Conservation (phyloP, 2,888 invertebrate genomes). For the Vannuccia rotundouncinata region DNA sequence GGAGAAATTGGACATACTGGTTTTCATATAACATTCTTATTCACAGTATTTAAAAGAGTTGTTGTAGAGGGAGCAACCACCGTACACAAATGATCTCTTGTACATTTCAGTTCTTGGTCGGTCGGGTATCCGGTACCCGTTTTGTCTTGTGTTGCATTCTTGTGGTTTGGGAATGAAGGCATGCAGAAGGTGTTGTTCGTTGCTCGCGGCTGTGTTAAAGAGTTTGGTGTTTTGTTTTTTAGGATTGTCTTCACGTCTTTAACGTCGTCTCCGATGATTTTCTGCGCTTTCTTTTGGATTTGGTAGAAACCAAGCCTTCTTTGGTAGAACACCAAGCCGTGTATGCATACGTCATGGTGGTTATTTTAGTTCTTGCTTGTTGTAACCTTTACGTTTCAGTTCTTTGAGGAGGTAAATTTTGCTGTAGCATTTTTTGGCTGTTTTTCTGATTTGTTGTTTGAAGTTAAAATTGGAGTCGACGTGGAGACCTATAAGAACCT, state of each 20-base stretch:
- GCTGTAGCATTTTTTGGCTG: constrained; percentile 11
- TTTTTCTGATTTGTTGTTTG: constrained; percentile 10
- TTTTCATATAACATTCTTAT: too few species aligned
- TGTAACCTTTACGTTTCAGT: not conserved
- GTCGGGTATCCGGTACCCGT: not conserved
- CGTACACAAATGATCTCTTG: not conserved
- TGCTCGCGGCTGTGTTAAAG: not conserved
- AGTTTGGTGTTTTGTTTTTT: constrained; percentile 5
- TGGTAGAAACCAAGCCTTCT: not conserved
- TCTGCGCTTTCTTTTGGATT: constrained; percentile 21
- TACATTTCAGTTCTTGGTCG: not conserved
- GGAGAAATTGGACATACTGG: too few species aligned
- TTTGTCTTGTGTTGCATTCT: not conserved
- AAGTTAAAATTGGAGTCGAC: not conserved
- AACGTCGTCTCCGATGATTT: constrained; percentile 20
- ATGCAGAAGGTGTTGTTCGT: not conserved
- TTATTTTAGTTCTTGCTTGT: not conserved
- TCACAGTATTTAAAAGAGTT: too few species aligned
- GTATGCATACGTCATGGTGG: constrained; percentile 10
- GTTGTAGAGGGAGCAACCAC: not conserved
- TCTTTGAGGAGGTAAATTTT: constrained; percentile 11
- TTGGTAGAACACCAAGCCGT: constrained; percentile 14
- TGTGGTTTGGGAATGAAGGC: not conserved
- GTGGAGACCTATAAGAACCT: constrained; percentile 19
- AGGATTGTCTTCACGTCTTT: constrained; percentile 12